phyloP scores from a whole-genome alignment of 2,113 vertebrate genomes.

The Nannospalax galili region DNA sequence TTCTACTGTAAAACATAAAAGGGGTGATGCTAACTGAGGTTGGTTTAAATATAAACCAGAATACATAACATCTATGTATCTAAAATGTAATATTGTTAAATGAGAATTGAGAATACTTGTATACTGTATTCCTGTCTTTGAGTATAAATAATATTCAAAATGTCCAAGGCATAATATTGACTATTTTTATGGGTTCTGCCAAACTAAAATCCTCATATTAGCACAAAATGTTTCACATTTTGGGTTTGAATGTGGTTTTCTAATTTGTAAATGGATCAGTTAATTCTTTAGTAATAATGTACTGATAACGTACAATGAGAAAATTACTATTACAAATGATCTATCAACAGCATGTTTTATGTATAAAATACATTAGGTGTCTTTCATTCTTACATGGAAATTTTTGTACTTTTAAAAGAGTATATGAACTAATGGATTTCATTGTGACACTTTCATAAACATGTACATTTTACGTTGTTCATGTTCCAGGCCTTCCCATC shows the following conservation, averaged over 20 bases:
- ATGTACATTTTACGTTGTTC: not conserved
- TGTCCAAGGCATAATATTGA: not conserved
- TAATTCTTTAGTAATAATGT: not conserved
- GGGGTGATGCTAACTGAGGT: not conserved
- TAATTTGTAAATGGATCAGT: not conserved
- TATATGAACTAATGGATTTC: not conserved
- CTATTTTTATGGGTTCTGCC: slow-evolving; percentile 8
- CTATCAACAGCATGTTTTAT: not conserved
- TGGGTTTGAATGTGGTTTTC: not conserved
- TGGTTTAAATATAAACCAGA: slow-evolving; percentile 2
- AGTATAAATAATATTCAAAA: not conserved
- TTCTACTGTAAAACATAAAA: not conserved
- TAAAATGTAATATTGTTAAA: slow-evolving; percentile 11
- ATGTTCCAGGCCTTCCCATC: not conserved
- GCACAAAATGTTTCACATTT: not conserved
- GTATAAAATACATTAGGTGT: not conserved
- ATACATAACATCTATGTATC: not conserved
- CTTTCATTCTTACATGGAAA: not conserved
- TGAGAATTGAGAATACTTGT: not conserved
- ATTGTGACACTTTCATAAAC: not conserved
- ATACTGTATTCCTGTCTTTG: not conserved
- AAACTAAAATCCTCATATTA: slow-evolving; percentile 14
- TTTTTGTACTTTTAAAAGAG: not conserved
- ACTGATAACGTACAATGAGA: not conserved
- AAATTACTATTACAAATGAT: not conserved